Evolutionary conservation across 2,888 invertebrate genomes (phyloP), one percentile per base, ranked within the genome.

Genomic region (Chymomyza caudatula): DNA sequence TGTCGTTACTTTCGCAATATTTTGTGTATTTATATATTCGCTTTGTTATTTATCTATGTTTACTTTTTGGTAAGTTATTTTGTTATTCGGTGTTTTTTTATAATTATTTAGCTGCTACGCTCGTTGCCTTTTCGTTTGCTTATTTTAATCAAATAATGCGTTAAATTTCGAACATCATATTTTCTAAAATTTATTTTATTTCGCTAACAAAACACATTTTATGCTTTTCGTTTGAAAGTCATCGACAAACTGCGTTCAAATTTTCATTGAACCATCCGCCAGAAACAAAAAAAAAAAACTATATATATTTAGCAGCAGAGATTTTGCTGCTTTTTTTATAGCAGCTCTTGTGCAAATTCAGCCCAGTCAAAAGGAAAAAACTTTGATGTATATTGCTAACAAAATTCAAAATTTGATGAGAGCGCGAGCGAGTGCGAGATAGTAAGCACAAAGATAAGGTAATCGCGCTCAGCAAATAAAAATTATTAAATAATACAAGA

Each of bases 141-240:
- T 63, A 52, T 47, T 60, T 62, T 64, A 23, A 60, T 68, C 37
- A 19, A 1, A 53, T 63, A 8, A 20, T 71, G 72, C 43, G 63
- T 44, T 44, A 54, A 58, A 61, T 58, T 62, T 51, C n/a, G n/a
- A 51, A 4, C 20, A 13, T 17, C 22, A 44, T 59, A 43, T 25
- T 60, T 49, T 43, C 20, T 37, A 22, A 15, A 43, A 44, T 20
- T 53, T 17, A 47, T 64, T 61, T 61, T 49, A 71, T 73, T 65
- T 73, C 58, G 71, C 65, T 37, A 55, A 67, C 77, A 69, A 74
- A 62, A 44, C 51, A 49, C 47, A 69, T 75, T 68, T 74, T 81
- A 76, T 80, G 79, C 84, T 79, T 78, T 79, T 78, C 76, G 75
- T 84, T 88, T 87, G 88, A 88, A 88, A 88, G 88, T 86, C 76